Conservation (phyloP, 2,888 invertebrate genomes). For the Protophormia terraenovae region DNA sequence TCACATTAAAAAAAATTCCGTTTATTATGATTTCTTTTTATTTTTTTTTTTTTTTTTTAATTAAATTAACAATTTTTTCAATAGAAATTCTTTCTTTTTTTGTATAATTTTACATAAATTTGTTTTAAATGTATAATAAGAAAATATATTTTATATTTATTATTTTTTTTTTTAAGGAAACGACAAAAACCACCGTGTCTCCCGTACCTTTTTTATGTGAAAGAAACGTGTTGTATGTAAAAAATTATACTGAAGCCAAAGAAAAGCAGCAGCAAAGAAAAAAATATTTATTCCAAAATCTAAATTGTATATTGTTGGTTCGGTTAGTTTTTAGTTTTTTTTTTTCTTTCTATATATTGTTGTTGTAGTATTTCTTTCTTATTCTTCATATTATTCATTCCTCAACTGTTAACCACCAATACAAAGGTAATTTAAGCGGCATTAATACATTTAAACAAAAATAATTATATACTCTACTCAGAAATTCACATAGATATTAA, state of each 20-base stretch:
- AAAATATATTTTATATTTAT: conserved; percentile 10
- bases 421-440: conserved; percentile 38
- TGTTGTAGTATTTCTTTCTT: conserved; percentile 54
- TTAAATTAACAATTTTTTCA: not conserved
- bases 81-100: not conserved
- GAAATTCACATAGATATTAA: not conserved
- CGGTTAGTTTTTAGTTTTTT: conserved; percentile 13
- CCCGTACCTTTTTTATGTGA: conserved; percentile 63
- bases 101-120: conserved; percentile 16
- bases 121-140: no score
- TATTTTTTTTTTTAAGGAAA: conserved; percentile 10
- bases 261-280: conserved; percentile 75
- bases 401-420: conserved; percentile 56
- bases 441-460: conserved; percentile 24
- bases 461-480: not conserved
- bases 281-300: conserved; percentile 78
- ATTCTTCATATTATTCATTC: conserved; percentile 46
- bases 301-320: conserved; percentile 72
- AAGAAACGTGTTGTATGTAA: conserved; percentile 68
- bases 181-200: conserved; percentile 48
- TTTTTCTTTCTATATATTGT: not conserved
- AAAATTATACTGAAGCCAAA: conserved; percentile 80
- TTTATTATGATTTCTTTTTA: not conserved
- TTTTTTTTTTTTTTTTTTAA: not conserved
- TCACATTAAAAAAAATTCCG: no score